A percentile compares a stretch with the other conserved stretches of the same genome.
Conservation (phyloP, 2,113 vertebrate species). For the Camelus bactrianus region DNA sequence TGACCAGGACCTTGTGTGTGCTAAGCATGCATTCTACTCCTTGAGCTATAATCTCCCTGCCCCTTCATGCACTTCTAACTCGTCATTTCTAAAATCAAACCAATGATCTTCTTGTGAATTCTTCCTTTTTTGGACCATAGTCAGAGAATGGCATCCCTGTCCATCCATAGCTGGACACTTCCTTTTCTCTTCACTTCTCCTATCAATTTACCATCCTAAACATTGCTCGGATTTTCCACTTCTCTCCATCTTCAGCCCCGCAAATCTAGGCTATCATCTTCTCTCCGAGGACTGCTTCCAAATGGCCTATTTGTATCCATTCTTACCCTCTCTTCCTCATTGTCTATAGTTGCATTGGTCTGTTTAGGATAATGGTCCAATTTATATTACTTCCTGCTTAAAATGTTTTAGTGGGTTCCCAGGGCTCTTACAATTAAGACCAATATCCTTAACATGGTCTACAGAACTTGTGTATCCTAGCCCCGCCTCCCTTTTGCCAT, state of each 20-base stretch:
- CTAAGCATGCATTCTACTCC: too few species aligned
- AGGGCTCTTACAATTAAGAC: background rate
- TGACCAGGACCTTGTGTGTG: too few species aligned
- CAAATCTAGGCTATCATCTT: accelerated
- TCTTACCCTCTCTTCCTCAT: background rate
- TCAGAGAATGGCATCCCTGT: background rate
- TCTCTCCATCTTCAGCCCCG: background rate
- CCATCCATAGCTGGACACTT: accelerated
- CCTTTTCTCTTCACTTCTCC: too few species aligned
- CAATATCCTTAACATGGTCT: background rate
- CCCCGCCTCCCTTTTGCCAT: background rate
- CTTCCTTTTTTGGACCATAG: accelerated
- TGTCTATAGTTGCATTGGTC: background rate
- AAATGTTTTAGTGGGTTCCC: background rate
- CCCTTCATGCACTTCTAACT: accelerated
- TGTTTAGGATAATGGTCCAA: background rate
- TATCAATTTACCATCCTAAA: accelerated
- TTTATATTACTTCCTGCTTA: background rate
- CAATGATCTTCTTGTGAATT: accelerated
- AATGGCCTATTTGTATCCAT: accelerated
- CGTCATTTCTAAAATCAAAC: accelerated
- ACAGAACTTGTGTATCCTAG: background rate
- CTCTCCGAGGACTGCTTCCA: background rate
- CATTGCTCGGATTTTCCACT: accelerated
- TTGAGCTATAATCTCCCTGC: too few species aligned